Conservation (phyloP, 2,113 vertebrate genomes). For the Apus apus region DNA sequence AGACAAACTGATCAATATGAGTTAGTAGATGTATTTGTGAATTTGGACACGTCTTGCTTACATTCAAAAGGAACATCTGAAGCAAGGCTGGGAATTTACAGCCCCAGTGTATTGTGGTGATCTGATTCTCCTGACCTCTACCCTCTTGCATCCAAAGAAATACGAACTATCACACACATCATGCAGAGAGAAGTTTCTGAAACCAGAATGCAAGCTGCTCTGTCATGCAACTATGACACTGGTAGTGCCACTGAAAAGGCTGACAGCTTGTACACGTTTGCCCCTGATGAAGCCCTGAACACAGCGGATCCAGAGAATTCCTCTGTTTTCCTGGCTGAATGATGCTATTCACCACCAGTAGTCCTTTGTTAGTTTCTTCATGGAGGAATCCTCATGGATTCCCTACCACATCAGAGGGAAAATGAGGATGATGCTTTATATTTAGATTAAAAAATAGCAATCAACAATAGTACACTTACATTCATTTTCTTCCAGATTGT, state of each 20-base stretch:
- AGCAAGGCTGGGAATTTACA: neutral
- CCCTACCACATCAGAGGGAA: neutral
- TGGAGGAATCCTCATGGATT: neutral
- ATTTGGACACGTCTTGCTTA: neutral
- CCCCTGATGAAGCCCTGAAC: neutral
- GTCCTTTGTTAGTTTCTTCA: neutral
- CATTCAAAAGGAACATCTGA: neutral
- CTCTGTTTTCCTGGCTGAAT: neutral
- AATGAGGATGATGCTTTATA: neutral
- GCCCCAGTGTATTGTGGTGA: neutral
- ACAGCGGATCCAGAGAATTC: neutral
- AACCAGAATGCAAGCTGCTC: neutral
- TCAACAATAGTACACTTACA: neutral
- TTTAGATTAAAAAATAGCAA: neutral
- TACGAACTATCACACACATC: neutral
- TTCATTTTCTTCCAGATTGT: neutral
- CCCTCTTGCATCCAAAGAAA: neutral
- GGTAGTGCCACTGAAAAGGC: neutral
- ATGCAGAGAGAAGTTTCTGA: neutral
- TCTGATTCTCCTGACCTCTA: neutral
- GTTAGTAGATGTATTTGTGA: neutral
- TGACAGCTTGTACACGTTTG: neutral
- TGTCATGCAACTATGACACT: neutral
- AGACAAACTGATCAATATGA: rapidly evolving
- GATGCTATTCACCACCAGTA: neutral